These are phyloP conservation scores for Gavia stellata DNA, from an alignment of 2,113 vertebrate genomes.

Conservation along the genomic window DNA sequence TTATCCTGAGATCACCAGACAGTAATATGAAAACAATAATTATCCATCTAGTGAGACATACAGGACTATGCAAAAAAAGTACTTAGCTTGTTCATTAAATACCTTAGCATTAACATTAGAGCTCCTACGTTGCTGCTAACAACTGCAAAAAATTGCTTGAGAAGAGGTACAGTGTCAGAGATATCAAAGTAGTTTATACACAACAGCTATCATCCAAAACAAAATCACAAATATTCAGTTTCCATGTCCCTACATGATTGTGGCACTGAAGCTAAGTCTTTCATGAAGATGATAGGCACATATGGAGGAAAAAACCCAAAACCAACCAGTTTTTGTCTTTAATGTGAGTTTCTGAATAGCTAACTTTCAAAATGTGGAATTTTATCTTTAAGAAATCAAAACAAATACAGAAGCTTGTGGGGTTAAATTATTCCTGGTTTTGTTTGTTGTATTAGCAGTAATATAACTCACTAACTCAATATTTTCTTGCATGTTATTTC, in stretches of 20 bases:
- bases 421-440: not conserved
- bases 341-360: not conserved
- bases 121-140: not conserved
- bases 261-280: not conserved
- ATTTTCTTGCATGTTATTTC: not conserved
- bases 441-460: not conserved
- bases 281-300: not conserved
- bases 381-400: not conserved
- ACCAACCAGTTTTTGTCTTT: not conserved
- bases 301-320: not conserved
- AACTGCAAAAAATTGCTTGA: not conserved
- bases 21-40: not conserved
- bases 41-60: not conserved
- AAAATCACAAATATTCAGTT: not conserved
- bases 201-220: not conserved
- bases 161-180: not conserved
- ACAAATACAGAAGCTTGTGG: not conserved
- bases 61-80: not conserved
- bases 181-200: not conserved
- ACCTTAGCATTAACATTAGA: not conserved
- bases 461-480: not conserved
- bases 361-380: not conserved
- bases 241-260: not conserved
- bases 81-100: not conserved
- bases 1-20: not conserved